Evolutionary conservation across 2,797 vertebrate genomes (phyloP), one percentile per base, ranked within the genome.

Genomic region (Antrozous pallidus): DNA sequence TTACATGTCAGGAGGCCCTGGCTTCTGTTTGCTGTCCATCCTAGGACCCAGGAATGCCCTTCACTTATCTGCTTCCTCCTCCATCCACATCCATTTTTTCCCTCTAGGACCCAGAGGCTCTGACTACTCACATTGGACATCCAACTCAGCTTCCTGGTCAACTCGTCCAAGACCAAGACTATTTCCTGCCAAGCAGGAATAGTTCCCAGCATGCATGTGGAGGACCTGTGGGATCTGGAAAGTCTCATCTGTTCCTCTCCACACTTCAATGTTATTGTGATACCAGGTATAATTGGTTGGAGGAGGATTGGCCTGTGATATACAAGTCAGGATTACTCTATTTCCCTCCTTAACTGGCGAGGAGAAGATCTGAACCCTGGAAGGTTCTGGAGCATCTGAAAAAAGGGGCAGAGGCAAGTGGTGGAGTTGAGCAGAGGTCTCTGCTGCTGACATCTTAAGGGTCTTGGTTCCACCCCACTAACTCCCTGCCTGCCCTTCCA

Each of bases 91-190:
- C 71, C 47, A 9, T 26, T 45, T 24, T 24, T 54, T 91, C 51
- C 65, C 74, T 73, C 47, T 8, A 18, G 54, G 51, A 28, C 56
- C 79, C 89, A 22, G 40, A 71, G 9, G 16, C 36, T 45, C 56
- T 40, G 33, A 28, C 81, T 36, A 94, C 97, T 98, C 96, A 98
- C 97, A 97, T 0, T 94, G 95, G 17, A 97, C 93, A 2, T 96
- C 91, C 78, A 98, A 47, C 40, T 93, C 28, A 3, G 81, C 17
- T 18, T 9, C 16, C 24, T 38, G 63, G 22, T 18, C 22, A 9
- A 9, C 2, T 20, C 8, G 0, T 13, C 97, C 96, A 17, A 0
- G 2, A 17, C 91, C 97, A 1, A 97, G 49, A 3, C 3, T 26
- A 42, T 97, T 98, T 73, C 90, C n/a, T 54, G 97, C 97, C 38